phyloP scores from a whole-genome alignment of 2,113 vertebrate species.

The Rattus rattus region DNA sequence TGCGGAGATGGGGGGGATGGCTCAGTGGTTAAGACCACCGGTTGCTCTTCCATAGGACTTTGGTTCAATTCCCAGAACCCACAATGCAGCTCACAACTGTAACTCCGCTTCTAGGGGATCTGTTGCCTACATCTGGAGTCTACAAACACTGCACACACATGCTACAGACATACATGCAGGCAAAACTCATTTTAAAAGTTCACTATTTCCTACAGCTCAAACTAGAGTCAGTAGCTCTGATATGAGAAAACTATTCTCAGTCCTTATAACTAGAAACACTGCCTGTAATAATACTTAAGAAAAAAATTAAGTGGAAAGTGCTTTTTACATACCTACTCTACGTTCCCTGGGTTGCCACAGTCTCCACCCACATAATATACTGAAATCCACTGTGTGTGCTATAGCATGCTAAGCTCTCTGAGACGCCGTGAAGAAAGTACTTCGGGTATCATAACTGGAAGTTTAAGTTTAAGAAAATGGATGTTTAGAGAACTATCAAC shows the following conservation, averaged over 20 bases:
- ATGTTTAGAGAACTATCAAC: neutral
- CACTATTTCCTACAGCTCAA: neutral
- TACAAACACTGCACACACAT: neutral
- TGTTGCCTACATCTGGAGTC: neutral
- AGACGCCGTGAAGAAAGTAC: conserved; percentile 7
- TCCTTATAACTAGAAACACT: conserved; percentile 52
- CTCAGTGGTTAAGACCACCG: neutral
- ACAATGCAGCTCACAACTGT: neutral
- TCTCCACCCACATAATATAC: neutral
- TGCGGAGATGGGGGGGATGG: neutral
- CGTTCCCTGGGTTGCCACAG: neutral
- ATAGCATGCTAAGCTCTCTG: neutral
- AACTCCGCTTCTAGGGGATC: neutral
- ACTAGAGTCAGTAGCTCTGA: neutral
- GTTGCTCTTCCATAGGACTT: neutral
- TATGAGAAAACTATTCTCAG: neutral
- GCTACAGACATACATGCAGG: neutral
- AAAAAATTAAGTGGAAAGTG: conserved; percentile 17
- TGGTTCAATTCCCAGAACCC: neutral
- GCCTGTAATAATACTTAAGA: neutral
- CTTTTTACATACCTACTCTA: neutral
- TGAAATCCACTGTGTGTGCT: conserved; percentile 9
- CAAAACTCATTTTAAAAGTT: neutral
- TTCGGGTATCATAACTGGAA: neutral
- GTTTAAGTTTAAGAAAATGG: conserved; percentile 36